Percentiles rank a stretch among this genome's conserved stretches.
These are phyloP conservation scores for Paralvinella palmiformis DNA, from an alignment of 1,140 invertebrate species.

Conservation along the genomic window DNA sequence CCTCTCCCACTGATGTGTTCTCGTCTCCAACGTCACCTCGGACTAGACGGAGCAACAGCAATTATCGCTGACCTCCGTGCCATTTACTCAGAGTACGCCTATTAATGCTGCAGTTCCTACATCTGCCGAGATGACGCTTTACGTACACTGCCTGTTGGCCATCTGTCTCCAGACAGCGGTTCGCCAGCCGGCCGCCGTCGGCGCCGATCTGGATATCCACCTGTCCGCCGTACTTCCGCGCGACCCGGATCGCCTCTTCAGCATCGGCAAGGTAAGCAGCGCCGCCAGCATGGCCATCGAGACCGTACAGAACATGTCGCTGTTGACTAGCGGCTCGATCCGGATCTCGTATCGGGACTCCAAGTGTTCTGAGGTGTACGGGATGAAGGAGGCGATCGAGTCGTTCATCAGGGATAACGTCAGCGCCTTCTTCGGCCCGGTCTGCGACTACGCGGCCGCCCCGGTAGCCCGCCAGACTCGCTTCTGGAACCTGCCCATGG, in stretches of 20 bases:
- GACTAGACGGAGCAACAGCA: too few relatives aligned
- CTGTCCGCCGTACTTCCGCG: not conserved
- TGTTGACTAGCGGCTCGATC: conserved; percentile 15
- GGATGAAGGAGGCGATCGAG: conserved; percentile 27
- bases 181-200: not conserved
- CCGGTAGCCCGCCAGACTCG: conserved; percentile 80
- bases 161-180: not conserved
- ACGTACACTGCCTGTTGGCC: not conserved
- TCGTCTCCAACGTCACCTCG: too few relatives aligned
- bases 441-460: conserved; percentile 86
- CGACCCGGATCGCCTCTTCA: conserved; percentile 4
- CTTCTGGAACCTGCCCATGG: conserved; percentile 79
- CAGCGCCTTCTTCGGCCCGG: conserved; percentile 82
- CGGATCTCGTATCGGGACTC: conserved; percentile 3
- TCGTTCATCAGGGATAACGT: conserved; percentile 29
- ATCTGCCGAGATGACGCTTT: not conserved
- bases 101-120: too few relatives aligned
- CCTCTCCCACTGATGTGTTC: too few relatives aligned
- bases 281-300: not conserved
- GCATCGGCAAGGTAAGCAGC: conserved; percentile 4
- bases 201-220: not conserved
- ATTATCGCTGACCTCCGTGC: too few relatives aligned
- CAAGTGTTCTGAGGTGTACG: not conserved
- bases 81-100: too few relatives aligned
- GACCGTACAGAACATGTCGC: not conserved